A percentile compares a stretch with the other conserved stretches of the same genome.
Evolutionary conservation across 2,888 invertebrate genomes (phyloP).

Genomic region (Sepiola atlantica): DNA sequence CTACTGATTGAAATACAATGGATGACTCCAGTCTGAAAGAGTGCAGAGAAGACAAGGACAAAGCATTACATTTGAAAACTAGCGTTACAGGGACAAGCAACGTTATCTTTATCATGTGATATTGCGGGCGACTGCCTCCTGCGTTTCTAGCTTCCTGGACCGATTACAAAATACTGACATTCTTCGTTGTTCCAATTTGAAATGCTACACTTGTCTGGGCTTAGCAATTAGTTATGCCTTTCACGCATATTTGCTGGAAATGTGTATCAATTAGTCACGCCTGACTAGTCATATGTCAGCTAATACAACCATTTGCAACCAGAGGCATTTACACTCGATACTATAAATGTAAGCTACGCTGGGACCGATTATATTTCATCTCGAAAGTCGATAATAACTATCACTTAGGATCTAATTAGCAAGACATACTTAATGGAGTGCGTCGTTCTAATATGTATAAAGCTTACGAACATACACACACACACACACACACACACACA

Average conservation of each 20-base stretch:
- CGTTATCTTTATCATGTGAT: neutral
- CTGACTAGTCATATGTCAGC: neutral
- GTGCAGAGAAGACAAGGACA: neutral
- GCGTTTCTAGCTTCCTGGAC: neutral
- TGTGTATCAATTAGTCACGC: neutral
- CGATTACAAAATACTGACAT: neutral
- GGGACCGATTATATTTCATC: neutral
- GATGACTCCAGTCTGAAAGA: too few species aligned
- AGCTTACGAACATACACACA: neutral
- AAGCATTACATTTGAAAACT: neutral
- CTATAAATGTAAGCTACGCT: neutral
- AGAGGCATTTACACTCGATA: neutral
- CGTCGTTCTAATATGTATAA: neutral
- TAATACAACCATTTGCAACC: neutral
- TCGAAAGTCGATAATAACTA: neutral
- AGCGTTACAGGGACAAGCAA: neutral
- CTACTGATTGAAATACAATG: too few species aligned
- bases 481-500: neutral
- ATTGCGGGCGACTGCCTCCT: neutral
- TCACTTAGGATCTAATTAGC: neutral
- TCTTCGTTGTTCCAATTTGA: neutral
- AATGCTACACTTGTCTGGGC: neutral
- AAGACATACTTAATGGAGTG: neutral
- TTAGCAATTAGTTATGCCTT: slow-evolving; percentile 32
- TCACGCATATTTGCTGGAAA: neutral